Conservation (phyloP, 2,113 vertebrate genomes). For the Limanda limanda region DNA sequence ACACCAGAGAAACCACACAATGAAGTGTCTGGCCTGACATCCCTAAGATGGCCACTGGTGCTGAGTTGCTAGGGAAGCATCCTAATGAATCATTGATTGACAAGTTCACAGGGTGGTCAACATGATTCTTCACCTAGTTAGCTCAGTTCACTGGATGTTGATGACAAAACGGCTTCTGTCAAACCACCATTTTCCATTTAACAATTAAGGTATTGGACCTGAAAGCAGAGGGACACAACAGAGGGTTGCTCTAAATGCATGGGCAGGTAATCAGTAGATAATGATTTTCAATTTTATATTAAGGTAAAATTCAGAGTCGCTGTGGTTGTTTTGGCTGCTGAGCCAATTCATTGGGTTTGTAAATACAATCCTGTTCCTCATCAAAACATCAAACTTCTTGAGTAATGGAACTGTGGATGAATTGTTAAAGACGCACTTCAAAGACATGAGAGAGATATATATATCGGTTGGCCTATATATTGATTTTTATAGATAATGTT, state of each 20-base stretch:
- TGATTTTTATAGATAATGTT: no score
- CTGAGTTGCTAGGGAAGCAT: conserved; percentile 53
- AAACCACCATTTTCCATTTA: background rate
- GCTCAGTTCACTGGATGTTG: background rate
- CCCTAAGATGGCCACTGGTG: conserved; percentile 19
- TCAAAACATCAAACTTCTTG: background rate
- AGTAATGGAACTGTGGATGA: background rate
- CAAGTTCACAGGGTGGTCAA: conserved; percentile 62
- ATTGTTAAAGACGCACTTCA: background rate
- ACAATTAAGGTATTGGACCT: background rate
- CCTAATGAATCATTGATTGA: conserved; percentile 53
- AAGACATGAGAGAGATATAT: no score
- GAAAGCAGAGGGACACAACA: background rate
- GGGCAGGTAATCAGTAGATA: background rate
- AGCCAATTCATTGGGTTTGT: background rate
- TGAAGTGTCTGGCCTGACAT: conserved; percentile 45
- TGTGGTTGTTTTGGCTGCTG: background rate
- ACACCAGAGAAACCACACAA: conserved; percentile 61
- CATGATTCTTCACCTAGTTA: conserved; percentile 12
- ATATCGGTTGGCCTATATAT: no score
- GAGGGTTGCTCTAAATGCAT: background rate
- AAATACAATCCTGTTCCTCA: background rate
- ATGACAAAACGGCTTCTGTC: background rate
- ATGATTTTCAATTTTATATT: background rate
- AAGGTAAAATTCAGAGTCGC: background rate